Evolutionary conservation across 2,113 vertebrate species (phyloP), one percentile per base, ranked within the genome.

Genomic region (Dicrurus megarhynchus): DNA sequence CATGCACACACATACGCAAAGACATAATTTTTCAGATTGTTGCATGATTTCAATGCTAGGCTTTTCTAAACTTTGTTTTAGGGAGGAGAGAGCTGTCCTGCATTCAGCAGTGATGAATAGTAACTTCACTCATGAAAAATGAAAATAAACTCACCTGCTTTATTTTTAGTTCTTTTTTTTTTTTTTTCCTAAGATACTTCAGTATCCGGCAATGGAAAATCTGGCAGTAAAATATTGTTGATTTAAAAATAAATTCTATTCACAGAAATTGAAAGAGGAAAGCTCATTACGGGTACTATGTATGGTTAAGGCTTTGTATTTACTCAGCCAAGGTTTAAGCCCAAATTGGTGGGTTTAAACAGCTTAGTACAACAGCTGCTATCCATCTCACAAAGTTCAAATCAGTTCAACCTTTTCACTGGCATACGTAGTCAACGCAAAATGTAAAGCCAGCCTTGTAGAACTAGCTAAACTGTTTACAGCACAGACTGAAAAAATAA

Each of bases 301-400:
- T 71, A 64, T 82, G 49, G 56, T 82, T 79, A 82, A 60, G 24
- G 49, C 75, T 97, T 94, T 93, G 53, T 89, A 60, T 90, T 79
- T 76, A 93, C 70, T 82, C 49, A 89, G 61, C 39, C 41, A 69
- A 49, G 16, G 59, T 94, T 95, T 91, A 92, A 85, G 56, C 37
- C 68, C 82, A 70, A 94, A 96, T 77, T 87, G 52, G 77, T 89
- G 63, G 63, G 65, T 83, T 94, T 68, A 93, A 94, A 85, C 69
- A 89, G 89, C 80, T 96, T 92, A 89, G 68, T 80, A 53, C 60
- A 89, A 64, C 74, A 92, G 67, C 82, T 90, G 92, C 61, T 79
- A 33, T 80, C 63, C 63, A 27, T 64, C 67, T 87, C 78, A 80
- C 46, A 59, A 88, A 86, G 59, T 93, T 96, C 90, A 96, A 56